Evolutionary conservation across 2,113 vertebrate genomes (phyloP), one percentile per base, ranked within the genome.

Genomic region (Promerops cafer): DNA sequence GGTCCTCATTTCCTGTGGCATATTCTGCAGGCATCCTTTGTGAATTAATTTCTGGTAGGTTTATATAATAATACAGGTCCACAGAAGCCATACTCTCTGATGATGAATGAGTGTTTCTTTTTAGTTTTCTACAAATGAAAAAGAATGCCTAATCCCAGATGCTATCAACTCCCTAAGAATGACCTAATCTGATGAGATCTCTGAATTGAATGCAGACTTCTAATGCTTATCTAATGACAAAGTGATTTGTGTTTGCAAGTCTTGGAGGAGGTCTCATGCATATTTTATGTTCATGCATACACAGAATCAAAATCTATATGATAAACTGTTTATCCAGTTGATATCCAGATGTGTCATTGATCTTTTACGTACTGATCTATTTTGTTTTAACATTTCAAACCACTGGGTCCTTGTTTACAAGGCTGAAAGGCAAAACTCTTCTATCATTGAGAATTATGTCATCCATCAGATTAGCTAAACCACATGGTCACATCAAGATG

Each of bases 11-110:
- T 96, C 60, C 77, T 64, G 30, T 33, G 66, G 76, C 82, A 84
- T 21, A 84, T 76, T 81, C 87, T 88, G 89, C 80, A 83, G 63
- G 89, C 92, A 87, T 92, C 83, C 93, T 95, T 74, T 83, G 72
- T 87, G 84, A 95, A 95, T 95, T 97, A 61, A 96, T 95, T 97
- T 97, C 91, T 86, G 94, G 40, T 86, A 44, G 92, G 65, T 96
- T 97, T 97, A 96, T 91, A 16, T 80, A 96, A 97, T 95, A 94
- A 92, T 56, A 88, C 61, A 94, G 89, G 75, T 92, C 72, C 10
- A 47, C 82, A 96, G 86, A 95, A 97, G 40, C 78, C 81, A 86
- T 93, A 39, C 17, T 12, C 4, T 53, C 71, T 50, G 75, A 33
- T 93, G 90, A 94, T 89, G 89, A 95, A 92, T 45, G 54, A 86